These are phyloP conservation scores for Zygothrica quintamaculata DNA, from an alignment of 2,888 invertebrate species.

Conservation along the genomic window DNA sequence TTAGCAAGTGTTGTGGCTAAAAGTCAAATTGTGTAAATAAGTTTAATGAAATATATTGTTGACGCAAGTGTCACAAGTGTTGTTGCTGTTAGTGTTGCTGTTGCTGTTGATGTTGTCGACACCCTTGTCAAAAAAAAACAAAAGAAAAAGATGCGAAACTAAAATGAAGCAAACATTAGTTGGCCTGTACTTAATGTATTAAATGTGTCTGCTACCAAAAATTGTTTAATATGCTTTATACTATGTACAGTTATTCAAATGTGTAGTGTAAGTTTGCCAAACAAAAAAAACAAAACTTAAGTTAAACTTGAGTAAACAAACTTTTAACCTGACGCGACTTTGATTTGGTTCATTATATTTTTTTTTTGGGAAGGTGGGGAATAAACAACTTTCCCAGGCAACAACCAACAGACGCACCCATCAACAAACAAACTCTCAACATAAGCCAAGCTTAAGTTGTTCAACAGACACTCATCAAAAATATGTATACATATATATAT, in stretches of 20 bases:
- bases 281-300: no score
- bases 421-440: conserved; percentile 7
- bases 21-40: conserved; percentile 30
- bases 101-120: neutral
- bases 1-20: conserved; percentile 34
- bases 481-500: no score
- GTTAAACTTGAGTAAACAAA: conserved; percentile 37
- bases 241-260: neutral
- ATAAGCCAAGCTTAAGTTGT: conserved; percentile 38
- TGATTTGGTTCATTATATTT: conserved; percentile 8
- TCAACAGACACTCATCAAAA: conserved; percentile 26
- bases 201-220: conserved; percentile 20
- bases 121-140: conserved; percentile 33
- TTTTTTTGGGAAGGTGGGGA: no score
- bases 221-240: neutral
- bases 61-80: conserved; percentile 46
- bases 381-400: conserved; percentile 56
- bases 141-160: conserved; percentile 3
- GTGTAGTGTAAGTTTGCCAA: conserved; percentile 22
- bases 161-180: conserved; percentile 46
- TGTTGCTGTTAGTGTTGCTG: no score
- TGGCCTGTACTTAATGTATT: conserved; percentile 39
- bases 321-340: conserved; percentile 38
- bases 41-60: conserved; percentile 36
- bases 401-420: conserved; percentile 25